Percentiles rank a stretch among this genome's conserved stretches.
Conservation (phyloP, 2,888 invertebrate species). For the Hirtodrosophila duncani region DNA sequence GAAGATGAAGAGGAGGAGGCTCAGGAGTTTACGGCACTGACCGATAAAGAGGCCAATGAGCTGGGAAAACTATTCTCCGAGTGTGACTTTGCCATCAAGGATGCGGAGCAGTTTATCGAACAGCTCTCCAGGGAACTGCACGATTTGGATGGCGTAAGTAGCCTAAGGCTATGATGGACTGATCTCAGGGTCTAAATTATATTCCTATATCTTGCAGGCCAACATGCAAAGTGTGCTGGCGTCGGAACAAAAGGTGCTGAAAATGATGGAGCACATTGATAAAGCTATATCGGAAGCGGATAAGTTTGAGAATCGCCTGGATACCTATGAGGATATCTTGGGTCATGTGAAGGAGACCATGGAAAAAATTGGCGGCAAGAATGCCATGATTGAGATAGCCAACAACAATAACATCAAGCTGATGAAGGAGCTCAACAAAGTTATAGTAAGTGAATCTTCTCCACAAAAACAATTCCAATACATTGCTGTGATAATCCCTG, state of each 20-base stretch:
- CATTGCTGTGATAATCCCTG: too few relatives aligned
- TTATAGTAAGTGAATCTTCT: conserved; percentile 82
- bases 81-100: conserved; percentile 92
- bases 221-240: conserved; percentile 95
- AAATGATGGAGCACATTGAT: conserved; percentile 88
- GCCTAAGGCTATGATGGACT: neutral
- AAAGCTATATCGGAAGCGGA: conserved; percentile 87
- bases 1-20: conserved; percentile 78
- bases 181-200: too few relatives aligned
- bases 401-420: conserved; percentile 91
- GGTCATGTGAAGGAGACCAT: conserved; percentile 92
- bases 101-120: conserved; percentile 89
- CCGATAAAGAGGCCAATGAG: conserved; percentile 90
- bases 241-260: conserved; percentile 89
- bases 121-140: conserved; percentile 90
- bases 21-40: conserved; percentile 89
- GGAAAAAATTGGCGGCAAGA: conserved; percentile 94
- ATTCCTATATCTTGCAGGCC: conserved; percentile 78
- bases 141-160: conserved; percentile 87
- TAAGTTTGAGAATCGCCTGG: conserved; percentile 85
- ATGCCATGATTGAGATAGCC: conserved; percentile 90
- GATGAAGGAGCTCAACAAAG: conserved; percentile 86
- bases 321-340: conserved; percentile 88
- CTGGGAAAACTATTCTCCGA: conserved; percentile 89
- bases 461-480: neutral